Evolutionary conservation across 2,113 vertebrate genomes (phyloP).

Genomic region (Pseudolaguvia tuberculata): DNA sequence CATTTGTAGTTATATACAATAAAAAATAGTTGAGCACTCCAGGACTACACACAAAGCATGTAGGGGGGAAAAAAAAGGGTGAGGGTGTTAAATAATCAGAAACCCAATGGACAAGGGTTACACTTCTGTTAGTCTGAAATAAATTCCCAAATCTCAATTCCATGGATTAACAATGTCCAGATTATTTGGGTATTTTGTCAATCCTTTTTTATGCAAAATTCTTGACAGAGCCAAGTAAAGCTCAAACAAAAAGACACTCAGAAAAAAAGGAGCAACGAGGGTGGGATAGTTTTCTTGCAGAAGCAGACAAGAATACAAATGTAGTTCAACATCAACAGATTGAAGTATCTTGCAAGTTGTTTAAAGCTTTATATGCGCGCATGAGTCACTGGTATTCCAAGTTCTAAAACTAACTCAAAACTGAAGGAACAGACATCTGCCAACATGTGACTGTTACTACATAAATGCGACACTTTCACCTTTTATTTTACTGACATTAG

Average conservation of each 20-base stretch:
- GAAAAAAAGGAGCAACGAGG: neutral
- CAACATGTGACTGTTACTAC: neutral
- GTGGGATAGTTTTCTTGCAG: neutral
- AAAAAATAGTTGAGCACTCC: constrained; percentile 19
- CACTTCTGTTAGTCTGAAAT: neutral
- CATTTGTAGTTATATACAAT: constrained; percentile 30
- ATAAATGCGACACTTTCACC: constrained; percentile 31
- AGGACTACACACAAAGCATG: constrained; percentile 3
- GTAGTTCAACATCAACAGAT: neutral
- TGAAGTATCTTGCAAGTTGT: neutral
- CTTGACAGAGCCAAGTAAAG: no score
- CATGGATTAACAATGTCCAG: neutral
- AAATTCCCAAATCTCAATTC: neutral
- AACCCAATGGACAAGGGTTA: neutral
- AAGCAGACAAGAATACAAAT: constrained; percentile 23
- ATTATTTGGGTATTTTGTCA: neutral
- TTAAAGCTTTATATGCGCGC: neutral
- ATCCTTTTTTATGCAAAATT: neutral
- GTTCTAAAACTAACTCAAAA: neutral
- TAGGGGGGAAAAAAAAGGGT: no score
- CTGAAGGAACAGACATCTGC: neutral
- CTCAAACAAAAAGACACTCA: neutral
- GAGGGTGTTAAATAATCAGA: no score
- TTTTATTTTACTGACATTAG: constrained; percentile 46
- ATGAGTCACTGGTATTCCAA: neutral